Evolutionary conservation across 2,113 vertebrate genomes (phyloP), one percentile per base, ranked within the genome.

Genomic region (Chaetura pelagica): DNA sequence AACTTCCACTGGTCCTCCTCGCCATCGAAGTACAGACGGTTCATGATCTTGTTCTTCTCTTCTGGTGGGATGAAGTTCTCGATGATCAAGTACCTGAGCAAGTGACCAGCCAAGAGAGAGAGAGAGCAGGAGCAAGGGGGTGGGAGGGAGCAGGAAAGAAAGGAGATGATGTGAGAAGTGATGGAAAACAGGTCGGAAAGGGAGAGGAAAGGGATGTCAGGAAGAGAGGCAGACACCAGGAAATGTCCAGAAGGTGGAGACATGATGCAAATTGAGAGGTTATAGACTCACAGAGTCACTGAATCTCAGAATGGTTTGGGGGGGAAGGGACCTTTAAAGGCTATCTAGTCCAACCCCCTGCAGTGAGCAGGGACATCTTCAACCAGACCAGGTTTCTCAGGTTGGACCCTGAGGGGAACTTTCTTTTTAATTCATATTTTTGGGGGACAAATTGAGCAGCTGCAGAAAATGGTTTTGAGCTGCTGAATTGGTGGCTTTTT

Each of bases 41-140:
- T 99, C 98, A 99, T 98, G 68, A 99, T 99, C 97, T 99, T 99
- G 97, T 99, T 99, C 98, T 99, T 99, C 96, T 99, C 99, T 87
- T 99, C 99, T 0, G 99, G 99, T 22, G 99, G 99, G 83, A 99
- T 99, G 93, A 99, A 99, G 93, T 99, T 99, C 96, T 99, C 99
- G 6, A 99, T 99, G 92, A 99, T 98, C 73, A 99, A 84, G 89
- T 99, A 99, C 97, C 99, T 99, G 98, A 30, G n/a, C 5, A 29
- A 66, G 46, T 2, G 57, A 67, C 6, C 17, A 3, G 32, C n/a
- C 40, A 5, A 35, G 42, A 34, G 73, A 26, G 34, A 54, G 63
- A 22, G 0, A 3, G 79, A 52, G 75, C 2, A 0, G 34, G 30
- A n/a, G 54, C 5, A 3, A 7, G 0, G 24, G 34, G 30, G 8